phyloP scores from a whole-genome alignment of 2,113 vertebrate species.

The Drymodes brunneopygia region DNA sequence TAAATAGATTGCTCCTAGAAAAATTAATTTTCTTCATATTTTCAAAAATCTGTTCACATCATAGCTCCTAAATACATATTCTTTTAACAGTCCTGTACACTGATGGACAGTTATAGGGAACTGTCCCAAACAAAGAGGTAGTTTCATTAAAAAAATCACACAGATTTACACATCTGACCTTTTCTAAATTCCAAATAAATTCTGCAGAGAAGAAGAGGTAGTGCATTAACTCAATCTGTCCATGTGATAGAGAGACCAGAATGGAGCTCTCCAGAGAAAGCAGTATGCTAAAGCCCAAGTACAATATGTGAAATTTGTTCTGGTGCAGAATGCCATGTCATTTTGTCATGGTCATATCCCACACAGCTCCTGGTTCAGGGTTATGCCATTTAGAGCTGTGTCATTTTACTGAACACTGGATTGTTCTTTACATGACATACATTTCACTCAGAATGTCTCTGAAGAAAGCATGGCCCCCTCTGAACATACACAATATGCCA shows the following conservation, averaged over 20 bases:
- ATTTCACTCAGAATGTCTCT: background rate
- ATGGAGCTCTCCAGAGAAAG: background rate
- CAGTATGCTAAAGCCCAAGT: background rate
- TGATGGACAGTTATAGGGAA: background rate
- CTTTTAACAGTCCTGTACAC: background rate
- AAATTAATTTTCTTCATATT: background rate
- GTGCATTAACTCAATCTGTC: background rate
- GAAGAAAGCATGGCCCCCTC: background rate
- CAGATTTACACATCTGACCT: background rate
- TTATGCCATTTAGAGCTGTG: background rate
- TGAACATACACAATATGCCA: background rate
- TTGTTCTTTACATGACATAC: background rate
- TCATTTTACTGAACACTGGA: background rate
- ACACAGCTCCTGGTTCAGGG: background rate
- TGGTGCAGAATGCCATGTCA: background rate
- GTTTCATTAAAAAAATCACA: background rate
- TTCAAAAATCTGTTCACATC: background rate
- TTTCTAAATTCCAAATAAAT: conserved; percentile 10
- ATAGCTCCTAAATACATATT: background rate
- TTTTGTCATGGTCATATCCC: background rate
- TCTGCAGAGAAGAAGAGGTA: background rate
- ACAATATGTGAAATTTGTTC: background rate
- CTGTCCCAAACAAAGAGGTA: background rate
- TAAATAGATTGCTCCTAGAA: background rate
- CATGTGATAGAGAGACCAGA: background rate